phyloP scores from a whole-genome alignment of 1,140 invertebrate genomes.

The Cydia fagiglandana region DNA sequence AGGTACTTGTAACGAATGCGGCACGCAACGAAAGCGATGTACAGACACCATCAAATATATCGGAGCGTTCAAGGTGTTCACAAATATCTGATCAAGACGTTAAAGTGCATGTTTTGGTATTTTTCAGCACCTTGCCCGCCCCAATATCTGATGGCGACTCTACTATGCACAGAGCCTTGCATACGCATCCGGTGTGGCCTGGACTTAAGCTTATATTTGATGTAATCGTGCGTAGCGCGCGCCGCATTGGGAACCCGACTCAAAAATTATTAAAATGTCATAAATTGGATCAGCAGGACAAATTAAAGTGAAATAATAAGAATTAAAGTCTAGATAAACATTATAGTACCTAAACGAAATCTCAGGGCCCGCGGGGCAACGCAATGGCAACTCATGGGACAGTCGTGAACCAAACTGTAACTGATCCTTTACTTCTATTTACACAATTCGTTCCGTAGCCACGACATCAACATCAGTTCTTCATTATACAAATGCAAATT shows the following conservation, averaged over 20 bases:
- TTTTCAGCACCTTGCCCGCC: too few relatives aligned
- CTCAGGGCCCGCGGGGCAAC: slow-evolving; percentile 56
- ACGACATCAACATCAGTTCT: slow-evolving; percentile 54
- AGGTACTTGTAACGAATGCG: too few relatives aligned
- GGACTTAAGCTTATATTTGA: neutral
- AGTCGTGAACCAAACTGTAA: slow-evolving; percentile 51
- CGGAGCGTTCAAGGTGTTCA: too few relatives aligned
- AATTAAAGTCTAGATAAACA: slow-evolving; percentile 54
- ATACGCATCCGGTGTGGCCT: too few relatives aligned
- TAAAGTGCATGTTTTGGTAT: too few relatives aligned
- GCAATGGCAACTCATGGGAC: slow-evolving; percentile 67
- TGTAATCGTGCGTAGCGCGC: neutral
- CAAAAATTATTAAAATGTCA: slow-evolving; percentile 61
- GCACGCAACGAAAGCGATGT: too few relatives aligned
- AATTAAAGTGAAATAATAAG: slow-evolving; percentile 57
- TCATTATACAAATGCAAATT: slow-evolving; percentile 63
- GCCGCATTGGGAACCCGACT: slow-evolving; percentile 21
- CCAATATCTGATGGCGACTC: too few relatives aligned
- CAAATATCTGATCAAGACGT: too few relatives aligned
- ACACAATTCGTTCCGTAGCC: slow-evolving; percentile 53
- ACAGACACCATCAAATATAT: too few relatives aligned
- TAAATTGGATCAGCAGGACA: slow-evolving; percentile 49
- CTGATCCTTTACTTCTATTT: slow-evolving; percentile 58
- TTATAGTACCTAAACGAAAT: slow-evolving; percentile 63
- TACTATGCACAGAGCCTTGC: too few relatives aligned